These are phyloP conservation scores for Cheilosia scutellata DNA, from an alignment of 2,888 invertebrate genomes.

Conservation along the genomic window DNA sequence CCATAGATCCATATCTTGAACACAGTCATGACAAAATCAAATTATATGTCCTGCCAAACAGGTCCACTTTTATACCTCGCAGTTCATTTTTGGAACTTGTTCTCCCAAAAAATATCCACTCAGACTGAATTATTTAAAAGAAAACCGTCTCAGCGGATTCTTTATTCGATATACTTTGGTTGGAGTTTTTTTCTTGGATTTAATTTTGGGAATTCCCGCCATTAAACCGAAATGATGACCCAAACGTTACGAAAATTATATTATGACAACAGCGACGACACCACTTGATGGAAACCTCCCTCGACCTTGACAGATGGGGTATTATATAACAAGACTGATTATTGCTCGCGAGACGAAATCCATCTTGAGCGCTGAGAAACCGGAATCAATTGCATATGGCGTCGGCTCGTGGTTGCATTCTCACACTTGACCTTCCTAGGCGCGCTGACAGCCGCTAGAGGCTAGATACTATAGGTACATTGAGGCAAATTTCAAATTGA, in stretches of 20 bases:
- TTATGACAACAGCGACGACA: neutral
- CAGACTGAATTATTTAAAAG: constrained; percentile 35
- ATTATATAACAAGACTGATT: constrained; percentile 18
- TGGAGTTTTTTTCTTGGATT: neutral
- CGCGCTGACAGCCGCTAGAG: constrained; percentile 1
- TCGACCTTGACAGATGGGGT: neutral
- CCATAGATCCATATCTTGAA: constrained; percentile 4
- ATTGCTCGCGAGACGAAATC: neutral
- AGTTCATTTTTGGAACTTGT: constrained; percentile 50
- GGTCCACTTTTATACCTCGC: constrained; percentile 16
- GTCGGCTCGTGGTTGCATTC: constrained; percentile 35
- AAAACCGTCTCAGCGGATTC: constrained; percentile 27
- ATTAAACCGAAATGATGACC: neutral
- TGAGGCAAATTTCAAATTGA: constrained; percentile 52
- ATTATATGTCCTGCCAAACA: constrained; percentile 43
- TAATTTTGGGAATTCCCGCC: constrained; percentile 33
- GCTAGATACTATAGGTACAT: constrained; percentile 1
- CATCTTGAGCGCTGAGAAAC: constrained; percentile 30
- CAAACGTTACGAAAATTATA: constrained; percentile 2
- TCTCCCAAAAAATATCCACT: constrained; percentile 41
- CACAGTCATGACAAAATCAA: constrained; percentile 19
- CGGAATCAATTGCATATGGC: constrained; percentile 61
- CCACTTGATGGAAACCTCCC: neutral
- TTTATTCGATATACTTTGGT: constrained; percentile 22
- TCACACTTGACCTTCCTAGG: constrained; percentile 59